These are phyloP conservation scores for Battus philenor DNA, from an alignment of 1,140 invertebrate genomes.

Conservation along the genomic window DNA sequence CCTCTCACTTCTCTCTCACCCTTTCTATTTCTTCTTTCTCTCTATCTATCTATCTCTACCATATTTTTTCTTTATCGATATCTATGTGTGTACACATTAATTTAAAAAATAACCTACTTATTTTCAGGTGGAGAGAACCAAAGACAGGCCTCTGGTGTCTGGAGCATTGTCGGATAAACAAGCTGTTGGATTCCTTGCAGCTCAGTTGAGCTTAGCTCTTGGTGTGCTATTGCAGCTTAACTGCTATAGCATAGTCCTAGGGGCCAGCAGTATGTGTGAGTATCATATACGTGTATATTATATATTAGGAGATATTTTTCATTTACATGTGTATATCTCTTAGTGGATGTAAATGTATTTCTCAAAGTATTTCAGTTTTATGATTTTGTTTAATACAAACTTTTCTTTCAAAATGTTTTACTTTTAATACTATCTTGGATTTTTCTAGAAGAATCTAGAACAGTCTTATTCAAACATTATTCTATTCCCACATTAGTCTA, in stretches of 20 bases:
- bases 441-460: neutral
- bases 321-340: no score
- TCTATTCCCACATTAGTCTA: neutral
- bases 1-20: no score
- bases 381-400: no score
- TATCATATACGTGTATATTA: constrained; percentile 18
- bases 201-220: constrained; percentile 88
- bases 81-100: no score
- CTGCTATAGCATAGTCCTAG: constrained; percentile 90
- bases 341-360: no score
- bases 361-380: no score
- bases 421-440: neutral
- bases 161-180: constrained; percentile 84
- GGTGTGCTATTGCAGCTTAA: constrained; percentile 93
- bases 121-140: constrained; percentile 88
- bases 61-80: no score
- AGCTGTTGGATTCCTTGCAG: constrained; percentile 88
- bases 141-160: constrained; percentile 88
- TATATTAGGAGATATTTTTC: no score
- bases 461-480: no score
- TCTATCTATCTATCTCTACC: no score
- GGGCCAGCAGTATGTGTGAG: constrained; percentile 87
- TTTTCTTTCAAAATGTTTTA: neutral
- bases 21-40: no score
- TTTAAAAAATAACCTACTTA: constrained; percentile 12